These are phyloP conservation scores for Zonotrichia albicollis DNA, from an alignment of 2,797 vertebrate species.

Conservation along the genomic window DNA sequence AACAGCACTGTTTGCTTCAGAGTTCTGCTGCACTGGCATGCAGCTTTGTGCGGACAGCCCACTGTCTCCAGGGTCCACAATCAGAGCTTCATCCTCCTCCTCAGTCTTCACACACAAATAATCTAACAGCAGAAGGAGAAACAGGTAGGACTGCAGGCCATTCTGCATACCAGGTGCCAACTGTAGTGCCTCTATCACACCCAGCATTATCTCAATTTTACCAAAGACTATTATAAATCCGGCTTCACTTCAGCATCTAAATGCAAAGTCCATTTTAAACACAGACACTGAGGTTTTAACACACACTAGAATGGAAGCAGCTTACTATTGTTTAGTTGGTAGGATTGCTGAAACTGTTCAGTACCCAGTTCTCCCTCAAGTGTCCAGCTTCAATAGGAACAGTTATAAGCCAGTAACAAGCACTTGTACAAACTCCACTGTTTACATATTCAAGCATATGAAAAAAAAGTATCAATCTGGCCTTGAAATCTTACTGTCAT, in stretches of 20 bases:
- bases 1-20: background rate
- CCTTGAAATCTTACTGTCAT: background rate
- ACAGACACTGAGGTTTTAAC: background rate
- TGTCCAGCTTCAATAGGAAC: background rate
- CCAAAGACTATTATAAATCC: background rate
- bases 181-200: background rate
- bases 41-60: background rate
- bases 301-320: background rate
- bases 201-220: background rate
- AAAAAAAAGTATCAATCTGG: background rate
- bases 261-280: background rate
- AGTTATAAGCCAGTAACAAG: background rate
- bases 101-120: background rate
- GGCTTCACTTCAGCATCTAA: background rate
- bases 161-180: background rate
- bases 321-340: background rate
- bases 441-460: background rate
- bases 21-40: background rate
- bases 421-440: background rate
- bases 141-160: background rate
- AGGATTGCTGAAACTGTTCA: background rate
- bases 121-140: slow-evolving; percentile 52
- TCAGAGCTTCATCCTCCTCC: background rate
- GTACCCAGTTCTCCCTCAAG: background rate
- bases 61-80: slow-evolving; percentile 12